These are phyloP conservation scores for Adineta ricciae DNA, from an alignment of 2,888 invertebrate genomes.

Conservation along the genomic window DNA sequence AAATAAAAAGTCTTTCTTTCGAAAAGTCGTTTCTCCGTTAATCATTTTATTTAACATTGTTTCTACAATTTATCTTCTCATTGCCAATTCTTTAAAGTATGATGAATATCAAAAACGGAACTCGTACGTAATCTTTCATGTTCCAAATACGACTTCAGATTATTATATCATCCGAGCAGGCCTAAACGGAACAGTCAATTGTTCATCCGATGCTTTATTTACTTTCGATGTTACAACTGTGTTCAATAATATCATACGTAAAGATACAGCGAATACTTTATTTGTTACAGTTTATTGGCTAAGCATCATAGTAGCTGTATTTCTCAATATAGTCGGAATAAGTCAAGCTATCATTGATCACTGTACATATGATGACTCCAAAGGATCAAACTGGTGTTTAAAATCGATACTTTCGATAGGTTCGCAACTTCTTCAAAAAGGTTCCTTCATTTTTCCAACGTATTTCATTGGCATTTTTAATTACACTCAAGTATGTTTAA, in stretches of 20 bases:
- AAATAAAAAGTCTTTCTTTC: background rate
- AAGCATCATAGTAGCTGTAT: background rate
- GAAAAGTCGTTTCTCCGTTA: background rate
- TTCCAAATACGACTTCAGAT: background rate
- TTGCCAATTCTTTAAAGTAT: background rate
- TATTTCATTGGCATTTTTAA: slow-evolving; percentile 6
- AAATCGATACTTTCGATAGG: too few relatives aligned
- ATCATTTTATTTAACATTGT: background rate
- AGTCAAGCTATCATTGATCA: background rate
- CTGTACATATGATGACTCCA: background rate
- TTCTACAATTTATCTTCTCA: background rate
- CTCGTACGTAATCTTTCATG: background rate
- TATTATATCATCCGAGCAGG: background rate
- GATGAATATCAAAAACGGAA: background rate
- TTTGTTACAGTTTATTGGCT: background rate
- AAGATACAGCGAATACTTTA: background rate
- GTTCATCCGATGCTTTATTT: background rate
- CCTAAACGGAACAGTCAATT: background rate
- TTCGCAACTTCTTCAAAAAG: background rate
- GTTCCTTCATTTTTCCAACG: background rate
- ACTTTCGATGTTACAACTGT: background rate
- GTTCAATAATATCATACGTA: background rate
- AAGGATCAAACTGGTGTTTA: too few relatives aligned
- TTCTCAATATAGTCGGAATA: background rate
- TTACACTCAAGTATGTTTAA: background rate